phyloP scores from a whole-genome alignment of 1,140 invertebrate genomes.

The Drosophila seguyi region DNA sequence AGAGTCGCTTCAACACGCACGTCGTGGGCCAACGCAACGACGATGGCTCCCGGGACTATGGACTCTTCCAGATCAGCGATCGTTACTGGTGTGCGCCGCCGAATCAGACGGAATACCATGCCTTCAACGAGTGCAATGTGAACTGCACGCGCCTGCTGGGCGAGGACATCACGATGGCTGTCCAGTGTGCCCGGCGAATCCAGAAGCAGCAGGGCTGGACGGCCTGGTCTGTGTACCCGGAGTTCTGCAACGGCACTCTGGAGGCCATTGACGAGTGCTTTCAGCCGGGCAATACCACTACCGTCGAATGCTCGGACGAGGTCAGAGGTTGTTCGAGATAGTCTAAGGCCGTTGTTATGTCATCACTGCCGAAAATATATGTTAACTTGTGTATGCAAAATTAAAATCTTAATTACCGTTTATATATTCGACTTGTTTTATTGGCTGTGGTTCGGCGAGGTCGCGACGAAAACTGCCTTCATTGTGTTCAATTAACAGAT shows the following conservation, averaged over 20 bases:
- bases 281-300: conserved; percentile 32
- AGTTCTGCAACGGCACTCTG: conserved; percentile 84
- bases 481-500: conserved; percentile 44
- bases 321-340: conserved; percentile 35
- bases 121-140: conserved; percentile 78
- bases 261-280: conserved; percentile 65
- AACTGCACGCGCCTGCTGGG: conserved; percentile 69
- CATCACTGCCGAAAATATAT: conserved; percentile 63
- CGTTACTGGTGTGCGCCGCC: conserved; percentile 79
- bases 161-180: conserved; percentile 76
- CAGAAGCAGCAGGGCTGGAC: conserved; percentile 87
- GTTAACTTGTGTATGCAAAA: conserved; percentile 39
- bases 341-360: conserved; percentile 28
- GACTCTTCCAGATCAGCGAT: conserved; percentile 84
- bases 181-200: conserved; percentile 70
- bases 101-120: conserved; percentile 47
- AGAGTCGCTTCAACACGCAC: conserved; percentile 77
- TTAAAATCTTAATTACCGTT: conserved; percentile 48
- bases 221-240: conserved; percentile 89
- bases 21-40: conserved; percentile 64
- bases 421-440: conserved; percentile 33
- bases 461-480: conserved; percentile 21
- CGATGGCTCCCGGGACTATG: conserved; percentile 79
- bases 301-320: conserved; percentile 10
- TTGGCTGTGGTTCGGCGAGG: conserved; percentile 32